Evolutionary conservation across 1,140 invertebrate genomes (phyloP), one percentile per base, ranked within the genome.

Genomic region (Thereuonema tuberculata): DNA sequence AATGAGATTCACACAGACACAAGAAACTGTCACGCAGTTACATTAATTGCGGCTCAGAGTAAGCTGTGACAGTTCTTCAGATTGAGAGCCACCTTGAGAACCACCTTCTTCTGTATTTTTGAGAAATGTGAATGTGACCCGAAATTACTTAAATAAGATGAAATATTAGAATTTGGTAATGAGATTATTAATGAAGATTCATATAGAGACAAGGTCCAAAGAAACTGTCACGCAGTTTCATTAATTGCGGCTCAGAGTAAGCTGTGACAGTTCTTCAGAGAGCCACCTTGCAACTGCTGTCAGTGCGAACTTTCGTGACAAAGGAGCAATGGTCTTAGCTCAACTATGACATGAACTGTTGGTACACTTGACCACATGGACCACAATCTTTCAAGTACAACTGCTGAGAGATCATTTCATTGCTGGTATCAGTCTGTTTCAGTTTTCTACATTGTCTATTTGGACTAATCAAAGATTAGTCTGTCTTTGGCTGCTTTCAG

Each of bases 331-430:
- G 17, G 64, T 62, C 59, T 62, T 64, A 1, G 31, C 56, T 1
- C 27, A 48, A 15, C 47, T 67, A 5, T 25, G 49, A 21, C 50
- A 52, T 46, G 56, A 55, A 67, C 64, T 15, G 62, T 61, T n/a
- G 56, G 50, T 28, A 64, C 64, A 28, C 47, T 65, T 31, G 66
- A 67, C 43, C 66, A 67, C 58, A 63, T 66, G 9, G 66, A 66
- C 49, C 65, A 68, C 55, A 68, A 68, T n/a, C n/a, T n/a, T n/a
- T n/a, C n/a, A n/a, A n/a, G n/a, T n/a, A n/a, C n/a, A n/a, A n/a
- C n/a, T n/a, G n/a, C n/a, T n/a, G n/a, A n/a, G n/a, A n/a, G n/a
- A n/a, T n/a, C n/a, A n/a, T n/a, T n/a, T n/a, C n/a, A 59, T 63
- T 66, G 14, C 62, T 12, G 59, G 58, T 17, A 66, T 67, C 17